Evolutionary conservation across 2,113 vertebrate genomes (phyloP).

Genomic region (Macroglossus sobrinus): DNA sequence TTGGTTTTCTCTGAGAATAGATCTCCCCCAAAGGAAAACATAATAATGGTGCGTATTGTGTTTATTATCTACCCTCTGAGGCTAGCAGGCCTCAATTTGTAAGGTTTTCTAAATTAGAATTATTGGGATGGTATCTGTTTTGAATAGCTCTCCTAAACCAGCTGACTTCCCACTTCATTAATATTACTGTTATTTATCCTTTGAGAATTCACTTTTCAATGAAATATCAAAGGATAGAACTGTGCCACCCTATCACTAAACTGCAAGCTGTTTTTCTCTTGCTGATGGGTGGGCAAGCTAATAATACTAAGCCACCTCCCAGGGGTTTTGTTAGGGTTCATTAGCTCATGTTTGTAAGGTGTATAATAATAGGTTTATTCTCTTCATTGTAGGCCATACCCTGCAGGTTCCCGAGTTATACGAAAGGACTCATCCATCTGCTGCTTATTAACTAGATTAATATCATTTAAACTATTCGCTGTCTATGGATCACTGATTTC

Average conservation of each 20-base stretch:
- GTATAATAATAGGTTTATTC: neutral
- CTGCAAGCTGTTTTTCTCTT: neutral
- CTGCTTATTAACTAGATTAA: neutral
- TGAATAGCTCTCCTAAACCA: neutral
- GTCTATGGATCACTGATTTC: neutral
- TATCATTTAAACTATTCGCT: neutral
- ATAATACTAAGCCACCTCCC: neutral
- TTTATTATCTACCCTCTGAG: neutral
- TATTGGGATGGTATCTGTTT: neutral
- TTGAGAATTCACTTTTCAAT: neutral
- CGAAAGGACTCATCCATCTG: neutral
- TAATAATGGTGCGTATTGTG: neutral
- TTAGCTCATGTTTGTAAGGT: neutral
- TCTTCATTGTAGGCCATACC: neutral
- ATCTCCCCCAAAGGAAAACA: neutral
- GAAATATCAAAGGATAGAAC: neutral
- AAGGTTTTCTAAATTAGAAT: conserved; percentile 16
- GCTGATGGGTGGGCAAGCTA: neutral
- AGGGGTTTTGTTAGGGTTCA: neutral
- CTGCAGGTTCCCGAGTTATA: neutral
- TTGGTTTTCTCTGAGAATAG: neutral
- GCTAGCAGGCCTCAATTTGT: neutral
- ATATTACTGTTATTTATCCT: neutral
- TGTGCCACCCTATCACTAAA: neutral
- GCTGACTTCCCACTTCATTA: neutral